Conservation (phyloP, 2,888 invertebrate species). For the Balanococcus diminutus region DNA sequence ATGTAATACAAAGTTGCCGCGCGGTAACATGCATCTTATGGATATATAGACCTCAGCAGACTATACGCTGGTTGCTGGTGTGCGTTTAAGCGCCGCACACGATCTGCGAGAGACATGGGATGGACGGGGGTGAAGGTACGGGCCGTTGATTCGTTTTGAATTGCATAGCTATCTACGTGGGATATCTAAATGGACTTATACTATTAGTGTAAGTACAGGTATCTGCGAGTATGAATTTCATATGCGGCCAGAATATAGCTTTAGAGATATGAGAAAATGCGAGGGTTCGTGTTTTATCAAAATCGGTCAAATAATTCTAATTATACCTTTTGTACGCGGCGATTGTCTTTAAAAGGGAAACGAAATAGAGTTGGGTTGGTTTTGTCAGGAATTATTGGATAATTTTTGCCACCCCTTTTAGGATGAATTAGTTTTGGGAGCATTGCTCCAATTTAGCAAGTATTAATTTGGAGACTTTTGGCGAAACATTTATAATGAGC, state of each 20-base stretch:
- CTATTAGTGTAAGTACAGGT: neutral
- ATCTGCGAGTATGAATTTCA: neutral
- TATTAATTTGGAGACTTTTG: too few species aligned
- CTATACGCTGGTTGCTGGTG: neutral
- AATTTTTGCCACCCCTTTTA: too few species aligned
- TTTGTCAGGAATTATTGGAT: too few species aligned
- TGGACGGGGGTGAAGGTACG: neutral
- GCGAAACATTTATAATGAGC: too few species aligned
- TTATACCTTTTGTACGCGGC: too few species aligned
- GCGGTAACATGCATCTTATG: neutral
- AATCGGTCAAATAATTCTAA: neutral
- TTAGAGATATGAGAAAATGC: neutral
- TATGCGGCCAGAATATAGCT: neutral
- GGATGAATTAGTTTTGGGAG: too few species aligned
- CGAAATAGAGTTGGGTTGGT: too few species aligned
- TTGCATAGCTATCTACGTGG: neutral
- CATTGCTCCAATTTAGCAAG: too few species aligned
- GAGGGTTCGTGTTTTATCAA: neutral
- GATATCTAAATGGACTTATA: neutral
- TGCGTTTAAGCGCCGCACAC: neutral
- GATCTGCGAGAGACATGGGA: neutral
- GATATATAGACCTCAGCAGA: neutral
- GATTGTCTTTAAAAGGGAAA: too few species aligned
- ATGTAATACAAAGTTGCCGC: constrained; percentile 26
- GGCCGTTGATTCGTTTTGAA: neutral